These are phyloP conservation scores for Zygaena filipendulae DNA, from an alignment of 2,888 invertebrate species.

Conservation along the genomic window DNA sequence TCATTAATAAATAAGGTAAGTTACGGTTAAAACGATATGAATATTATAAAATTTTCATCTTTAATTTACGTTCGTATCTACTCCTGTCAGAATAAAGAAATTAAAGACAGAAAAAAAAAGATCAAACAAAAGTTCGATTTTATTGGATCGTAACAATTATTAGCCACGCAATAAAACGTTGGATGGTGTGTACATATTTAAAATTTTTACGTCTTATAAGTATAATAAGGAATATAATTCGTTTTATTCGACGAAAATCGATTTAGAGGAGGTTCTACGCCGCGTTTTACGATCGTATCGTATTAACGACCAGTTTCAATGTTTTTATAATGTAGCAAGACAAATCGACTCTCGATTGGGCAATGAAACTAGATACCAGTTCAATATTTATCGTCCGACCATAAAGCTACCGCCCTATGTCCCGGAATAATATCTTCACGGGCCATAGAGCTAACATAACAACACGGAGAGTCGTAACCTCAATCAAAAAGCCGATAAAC, in stretches of 20 bases:
- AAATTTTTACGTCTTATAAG: neutral
- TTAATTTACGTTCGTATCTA: no score
- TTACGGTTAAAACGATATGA: no score
- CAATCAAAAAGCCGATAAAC: slow-evolving; percentile 65
- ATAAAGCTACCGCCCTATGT: slow-evolving; percentile 59
- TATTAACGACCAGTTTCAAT: slow-evolving; percentile 42
- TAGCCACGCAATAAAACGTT: no score
- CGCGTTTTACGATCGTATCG: slow-evolving; percentile 39
- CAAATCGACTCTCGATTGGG: slow-evolving; percentile 46
- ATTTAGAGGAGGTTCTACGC: slow-evolving; percentile 43
- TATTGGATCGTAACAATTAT: no score
- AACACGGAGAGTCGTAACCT: slow-evolving; percentile 48
- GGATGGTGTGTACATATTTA: no score
- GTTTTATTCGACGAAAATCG: slow-evolving; percentile 33
- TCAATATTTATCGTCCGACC: slow-evolving; percentile 33
- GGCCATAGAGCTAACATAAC: slow-evolving; percentile 26
- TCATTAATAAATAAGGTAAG: no score
- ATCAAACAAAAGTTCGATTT: no score
- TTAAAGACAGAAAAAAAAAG: no score
- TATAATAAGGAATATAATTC: neutral
- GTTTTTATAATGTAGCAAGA: slow-evolving; percentile 55
- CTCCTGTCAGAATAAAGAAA: no score
- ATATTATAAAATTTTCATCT: no score
- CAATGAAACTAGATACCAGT: slow-evolving; percentile 31
- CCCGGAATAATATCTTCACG: slow-evolving; percentile 34